Base-by-base conservation (phyloP, 2,113 vertebrate genomes). In the Colossoma macropomum region DNA sequence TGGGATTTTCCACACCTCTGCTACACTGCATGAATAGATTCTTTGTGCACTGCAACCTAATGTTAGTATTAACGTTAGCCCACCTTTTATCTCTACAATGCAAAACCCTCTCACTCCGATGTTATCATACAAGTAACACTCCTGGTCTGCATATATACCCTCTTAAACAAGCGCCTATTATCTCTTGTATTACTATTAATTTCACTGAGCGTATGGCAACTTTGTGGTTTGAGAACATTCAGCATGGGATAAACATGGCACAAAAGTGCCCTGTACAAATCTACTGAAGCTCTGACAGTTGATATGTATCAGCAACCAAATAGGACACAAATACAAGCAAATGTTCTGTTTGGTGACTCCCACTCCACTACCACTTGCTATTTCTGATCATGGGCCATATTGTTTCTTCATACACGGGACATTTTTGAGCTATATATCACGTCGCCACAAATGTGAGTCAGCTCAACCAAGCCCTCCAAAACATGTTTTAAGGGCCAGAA, bases 391-490 rank as follows among this genome's bases (percentile, higher is more conserved):
- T 50, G 17, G 19, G 28, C 45, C 25, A 75, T 79, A 86, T 79
- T 80, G 83, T 80, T 75, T 72, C 48, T 80, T 79, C 30, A 23
- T 63, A 48, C 69, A 68, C 41, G 75, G 76, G 72, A 81, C 74
- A 89, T 80, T 87, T 79, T 84, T 83, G 1, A 60, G 52, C 63
- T 45, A 45, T 76, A 66, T 80, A 63, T 87, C 85, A 88, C 70
- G 63, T 83, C 28, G 56, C 83, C 83, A 84, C 83, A 83, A 81
- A 74, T 52, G 56, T 88, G 85, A 88, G 54, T 89, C 85, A 88
- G 71, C 79, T 30, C 27, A 50, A 63, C 79, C 85, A 84, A 16
- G 21, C 50, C 8, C 27, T 41, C 25, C 52, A 66, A 27, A 79
- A 66, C 27, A 25, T 27, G 45, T 59, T 74, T 70, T 62, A 83